Percentiles rank a stretch among this genome's conserved stretches.
Conservation (phyloP, 2,888 invertebrate genomes). For the Drosophila buzzatii region DNA sequence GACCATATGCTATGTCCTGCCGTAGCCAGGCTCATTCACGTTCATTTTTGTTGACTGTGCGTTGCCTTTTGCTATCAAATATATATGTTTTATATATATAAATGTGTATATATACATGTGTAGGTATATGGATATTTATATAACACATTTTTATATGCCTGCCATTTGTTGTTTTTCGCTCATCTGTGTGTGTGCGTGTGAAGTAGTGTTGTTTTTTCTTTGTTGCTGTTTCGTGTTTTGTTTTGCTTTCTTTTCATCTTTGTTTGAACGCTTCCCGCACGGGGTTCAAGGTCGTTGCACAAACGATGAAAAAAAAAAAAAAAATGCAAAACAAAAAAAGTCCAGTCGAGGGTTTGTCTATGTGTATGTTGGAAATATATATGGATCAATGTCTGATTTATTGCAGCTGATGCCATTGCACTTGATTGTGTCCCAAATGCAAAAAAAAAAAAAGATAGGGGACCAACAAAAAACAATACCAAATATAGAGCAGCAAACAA, state of each 20-base stretch:
- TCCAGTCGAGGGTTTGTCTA: conserved; percentile 59
- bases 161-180: conserved; percentile 40
- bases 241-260: conserved; percentile 68
- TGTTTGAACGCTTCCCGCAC: conserved; percentile 70
- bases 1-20: conserved; percentile 57
- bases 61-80: conserved; percentile 50
- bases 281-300: conserved; percentile 76
- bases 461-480: conserved; percentile 46
- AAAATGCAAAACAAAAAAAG: conserved; percentile 33
- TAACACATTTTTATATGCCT: conserved; percentile 74
- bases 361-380: conserved; percentile 65
- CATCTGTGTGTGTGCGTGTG: conserved; percentile 27
- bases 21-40: conserved; percentile 38
- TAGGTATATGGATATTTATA: conserved; percentile 66
- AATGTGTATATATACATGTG: conserved; percentile 13
- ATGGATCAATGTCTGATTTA: conserved; percentile 84
- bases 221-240: conserved; percentile 41
- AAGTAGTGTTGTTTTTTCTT: conserved; percentile 46
- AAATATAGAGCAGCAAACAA: conserved; percentile 36
- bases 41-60: conserved; percentile 52
- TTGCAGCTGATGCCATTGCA: conserved; percentile 78
- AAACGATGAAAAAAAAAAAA: conserved; percentile 46
- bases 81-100: conserved; percentile 32
- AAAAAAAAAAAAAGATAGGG: conserved; percentile 35
- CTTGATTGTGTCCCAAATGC: conserved; percentile 79